phyloP scores from a whole-genome alignment of 2,888 invertebrate genomes.

The Zaprionus bogoriensis region DNA sequence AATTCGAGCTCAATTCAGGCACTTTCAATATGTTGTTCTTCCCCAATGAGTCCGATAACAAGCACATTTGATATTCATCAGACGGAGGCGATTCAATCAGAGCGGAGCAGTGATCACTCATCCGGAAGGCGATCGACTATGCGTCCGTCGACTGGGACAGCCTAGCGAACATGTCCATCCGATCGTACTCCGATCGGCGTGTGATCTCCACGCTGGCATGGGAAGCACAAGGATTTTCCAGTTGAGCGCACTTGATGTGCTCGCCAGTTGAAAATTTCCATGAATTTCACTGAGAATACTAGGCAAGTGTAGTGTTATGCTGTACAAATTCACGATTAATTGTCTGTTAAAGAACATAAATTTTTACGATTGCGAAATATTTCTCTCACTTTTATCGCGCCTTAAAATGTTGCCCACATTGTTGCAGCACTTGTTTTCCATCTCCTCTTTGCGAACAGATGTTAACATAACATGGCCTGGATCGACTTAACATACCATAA shows the following conservation, averaged over 20 bases:
- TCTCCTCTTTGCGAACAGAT: not conserved
- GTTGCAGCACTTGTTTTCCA: not conserved
- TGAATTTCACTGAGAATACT: not conserved
- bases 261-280: not conserved
- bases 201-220: too few species aligned
- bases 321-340: constrained; percentile 4
- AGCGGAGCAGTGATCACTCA: not conserved
- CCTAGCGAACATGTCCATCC: too few species aligned
- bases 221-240: not conserved
- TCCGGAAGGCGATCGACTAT: too few species aligned
- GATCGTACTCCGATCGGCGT: too few species aligned
- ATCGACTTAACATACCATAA: too few species aligned
- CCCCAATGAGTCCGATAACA: not conserved
- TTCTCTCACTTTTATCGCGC: not conserved
- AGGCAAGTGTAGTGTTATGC: not conserved
- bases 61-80: not conserved
- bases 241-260: not conserved
- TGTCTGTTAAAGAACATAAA: not conserved
- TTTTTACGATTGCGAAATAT: constrained; percentile 1
- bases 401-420: not conserved
- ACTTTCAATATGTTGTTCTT: not conserved
- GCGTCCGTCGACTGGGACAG: too few species aligned
- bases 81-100: not conserved
- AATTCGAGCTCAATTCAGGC: not conserved
- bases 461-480: not conserved